These are phyloP conservation scores for Aleadryas rufinucha DNA, from an alignment of 2,113 vertebrate species.

Conservation along the genomic window DNA sequence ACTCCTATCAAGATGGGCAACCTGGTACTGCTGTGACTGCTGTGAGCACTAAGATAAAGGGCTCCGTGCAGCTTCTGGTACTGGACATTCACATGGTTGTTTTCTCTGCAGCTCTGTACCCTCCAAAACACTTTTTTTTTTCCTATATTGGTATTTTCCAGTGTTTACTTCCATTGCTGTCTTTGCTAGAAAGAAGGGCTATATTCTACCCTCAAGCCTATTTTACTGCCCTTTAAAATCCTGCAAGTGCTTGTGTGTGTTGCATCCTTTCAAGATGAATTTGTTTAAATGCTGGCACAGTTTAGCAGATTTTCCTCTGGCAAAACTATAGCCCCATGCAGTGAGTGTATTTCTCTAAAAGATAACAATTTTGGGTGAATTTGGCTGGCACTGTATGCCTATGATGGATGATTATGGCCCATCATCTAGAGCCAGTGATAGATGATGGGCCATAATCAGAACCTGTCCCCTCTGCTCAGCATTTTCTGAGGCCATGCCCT, in stretches of 20 bases:
- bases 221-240: background rate
- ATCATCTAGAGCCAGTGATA: background rate
- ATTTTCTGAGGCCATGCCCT: accelerated
- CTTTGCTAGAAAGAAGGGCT: background rate
- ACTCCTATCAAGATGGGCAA: background rate
- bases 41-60: background rate
- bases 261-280: background rate
- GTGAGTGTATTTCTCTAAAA: background rate
- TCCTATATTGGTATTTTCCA: background rate
- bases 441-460: no score
- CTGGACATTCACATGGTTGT: background rate
- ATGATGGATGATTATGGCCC: background rate
- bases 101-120: background rate
- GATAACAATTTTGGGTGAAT: background rate
- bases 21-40: background rate
- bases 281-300: background rate
- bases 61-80: background rate
- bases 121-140: background rate
- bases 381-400: background rate
- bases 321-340: background rate
- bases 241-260: accelerated
- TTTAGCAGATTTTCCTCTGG: background rate
- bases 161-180: background rate
- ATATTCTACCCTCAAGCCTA: background rate
- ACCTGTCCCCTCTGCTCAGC: background rate